These are phyloP conservation scores for Cataglyphis hispanica DNA, from an alignment of 1,140 invertebrate species.

Conservation along the genomic window DNA sequence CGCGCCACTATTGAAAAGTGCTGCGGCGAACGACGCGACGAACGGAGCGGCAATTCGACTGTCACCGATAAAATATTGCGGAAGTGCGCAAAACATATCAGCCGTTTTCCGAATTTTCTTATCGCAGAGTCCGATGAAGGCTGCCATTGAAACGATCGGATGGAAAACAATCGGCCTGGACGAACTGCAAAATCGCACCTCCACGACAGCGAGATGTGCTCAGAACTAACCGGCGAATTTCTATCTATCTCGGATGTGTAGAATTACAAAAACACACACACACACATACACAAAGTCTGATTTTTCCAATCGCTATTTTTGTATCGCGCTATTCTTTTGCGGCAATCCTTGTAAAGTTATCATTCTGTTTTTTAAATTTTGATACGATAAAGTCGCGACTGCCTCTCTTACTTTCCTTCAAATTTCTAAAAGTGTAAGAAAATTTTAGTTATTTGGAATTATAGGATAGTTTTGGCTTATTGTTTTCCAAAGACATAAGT, in stretches of 20 bases:
- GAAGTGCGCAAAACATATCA: constrained; percentile 64
- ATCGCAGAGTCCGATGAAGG: constrained; percentile 27
- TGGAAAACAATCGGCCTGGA: constrained; percentile 53
- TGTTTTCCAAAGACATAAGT: neutral
- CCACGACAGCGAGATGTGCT: neutral
- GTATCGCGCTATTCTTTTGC: constrained; percentile 11
- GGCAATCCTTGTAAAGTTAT: constrained; percentile 2
- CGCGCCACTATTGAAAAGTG: constrained; percentile 65
- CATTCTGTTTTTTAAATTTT: constrained; percentile 19
- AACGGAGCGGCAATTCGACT: constrained; percentile 60
- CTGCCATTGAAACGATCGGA: constrained; percentile 37
- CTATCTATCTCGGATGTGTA: constrained; percentile 17
- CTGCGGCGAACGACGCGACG: constrained; percentile 62
- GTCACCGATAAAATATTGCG: constrained; percentile 73
- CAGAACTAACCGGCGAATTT: neutral
- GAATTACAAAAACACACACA: neutral
- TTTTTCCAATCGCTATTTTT: constrained; percentile 9
- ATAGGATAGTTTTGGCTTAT: neutral
- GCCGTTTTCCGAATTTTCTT: constrained; percentile 51
- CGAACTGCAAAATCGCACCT: constrained; percentile 39
- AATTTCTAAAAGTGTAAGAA: neutral
- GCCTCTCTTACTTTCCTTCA: neutral
- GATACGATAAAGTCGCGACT: neutral
- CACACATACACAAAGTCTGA: neutral
- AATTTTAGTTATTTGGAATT: constrained; percentile 20